Evolutionary conservation across 1,140 invertebrate genomes (phyloP), one percentile per base, ranked within the genome.

Genomic region (Zaprionus capensis): DNA sequence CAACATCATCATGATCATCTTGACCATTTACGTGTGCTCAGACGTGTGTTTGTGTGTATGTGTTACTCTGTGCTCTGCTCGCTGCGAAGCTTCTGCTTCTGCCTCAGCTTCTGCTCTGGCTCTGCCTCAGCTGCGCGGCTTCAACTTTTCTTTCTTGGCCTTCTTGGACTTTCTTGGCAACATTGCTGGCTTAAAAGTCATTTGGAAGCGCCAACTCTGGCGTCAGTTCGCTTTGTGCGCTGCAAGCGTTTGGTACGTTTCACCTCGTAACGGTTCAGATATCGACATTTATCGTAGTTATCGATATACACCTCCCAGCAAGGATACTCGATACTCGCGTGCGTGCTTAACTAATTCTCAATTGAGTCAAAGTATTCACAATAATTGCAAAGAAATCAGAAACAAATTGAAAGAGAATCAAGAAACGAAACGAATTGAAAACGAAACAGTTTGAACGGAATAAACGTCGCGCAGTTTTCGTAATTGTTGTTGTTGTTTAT

Each of bases 101-200:
- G 41, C 41, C 7, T n/a, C 41, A 17, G 41, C 41, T 44, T 44
- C 41, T 46, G n/a, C 41, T 7, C n/a, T 41, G 15, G 41, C 41
- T 2, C 41, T 44, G 41, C 41, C 41, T 46, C 41, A 46, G 67
- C 62, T 38, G 22, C 34, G 83, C 56, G 61, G 61, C 78, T 76
- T 67, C 75, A 84, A 84, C 84, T 84, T 88, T 88, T 88, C 85
- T 84, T 87, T 90, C 66, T 70, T 71, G 78, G 80, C 66, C 84
- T 88, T 87, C 81, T 88, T 84, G 81, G 85, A 88, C 84, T 88
- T 88, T 88, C 84, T 88, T 87, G 84, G 71, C 81, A 88, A 82
- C 78, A 85, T 88, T 46, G 41, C 41, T 41, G 41, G 90, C 71
- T 91, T 91, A 91, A 91, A 91, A 90, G 82, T 90, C 84, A 90